These are phyloP conservation scores for Neodiprion lecontei DNA, from an alignment of 1,140 invertebrate genomes.

Conservation along the genomic window DNA sequence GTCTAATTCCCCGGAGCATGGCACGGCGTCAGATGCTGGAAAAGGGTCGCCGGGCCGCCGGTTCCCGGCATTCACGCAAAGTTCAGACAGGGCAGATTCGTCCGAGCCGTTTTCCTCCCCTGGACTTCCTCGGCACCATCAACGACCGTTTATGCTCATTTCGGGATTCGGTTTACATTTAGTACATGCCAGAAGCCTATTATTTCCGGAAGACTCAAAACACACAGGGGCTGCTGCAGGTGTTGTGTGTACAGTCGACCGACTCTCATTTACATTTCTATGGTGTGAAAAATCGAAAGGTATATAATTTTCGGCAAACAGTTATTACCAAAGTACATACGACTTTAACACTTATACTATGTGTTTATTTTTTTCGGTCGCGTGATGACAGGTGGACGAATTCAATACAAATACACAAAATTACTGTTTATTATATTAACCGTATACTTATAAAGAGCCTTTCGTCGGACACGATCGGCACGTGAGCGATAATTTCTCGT, in stretches of 20 bases:
- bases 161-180: not conserved
- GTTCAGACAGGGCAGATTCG: not conserved
- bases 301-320: slow-evolving; percentile 2
- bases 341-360: not conserved
- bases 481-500: not conserved
- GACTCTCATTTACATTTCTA: not conserved
- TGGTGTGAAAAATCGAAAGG: not conserved
- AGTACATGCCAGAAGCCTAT: not conserved
- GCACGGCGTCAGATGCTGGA: slow-evolving; percentile 3
- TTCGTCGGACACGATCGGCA: not conserved
- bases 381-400: not conserved
- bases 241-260: not conserved
- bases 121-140: not conserved
- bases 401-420: slow-evolving; percentile 1
- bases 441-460: not conserved
- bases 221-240: not conserved
- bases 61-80: not conserved
- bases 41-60: not conserved
- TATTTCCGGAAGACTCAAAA: not conserved
- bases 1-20: not conserved
- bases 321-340: slow-evolving; percentile 4
- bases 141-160: not conserved
- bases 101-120: not conserved
- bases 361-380: not conserved
- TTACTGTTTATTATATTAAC: not conserved